These are phyloP conservation scores for Lytechinus variegatus DNA, from an alignment of 35 echinoderm and acorn worm genomes.

Conservation along the genomic window DNA sequence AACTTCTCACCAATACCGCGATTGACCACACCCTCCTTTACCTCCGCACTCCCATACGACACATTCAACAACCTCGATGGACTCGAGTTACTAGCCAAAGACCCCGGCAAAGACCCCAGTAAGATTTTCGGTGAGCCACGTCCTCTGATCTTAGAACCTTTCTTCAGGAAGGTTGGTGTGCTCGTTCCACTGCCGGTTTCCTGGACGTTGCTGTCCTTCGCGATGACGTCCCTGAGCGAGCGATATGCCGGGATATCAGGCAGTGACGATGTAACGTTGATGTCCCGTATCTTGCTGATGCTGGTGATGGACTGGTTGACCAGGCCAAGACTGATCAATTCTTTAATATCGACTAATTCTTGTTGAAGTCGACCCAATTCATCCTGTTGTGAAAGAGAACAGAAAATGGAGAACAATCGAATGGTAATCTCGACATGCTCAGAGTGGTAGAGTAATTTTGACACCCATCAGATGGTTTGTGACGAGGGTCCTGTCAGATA, in stretches of 20 bases:
- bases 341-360: slow-evolving; percentile 5
- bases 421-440: no score
- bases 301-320: neutral
- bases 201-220: neutral
- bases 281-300: neutral
- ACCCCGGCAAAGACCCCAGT: no score
- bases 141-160: neutral
- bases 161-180: slow-evolving; percentile 16
- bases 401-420: neutral
- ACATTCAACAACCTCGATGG: neutral
- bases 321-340: neutral
- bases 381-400: neutral
- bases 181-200: neutral
- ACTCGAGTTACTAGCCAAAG: neutral
- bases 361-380: neutral
- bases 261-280: neutral
- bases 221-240: neutral
- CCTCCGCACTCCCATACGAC: neutral
- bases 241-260: neutral
- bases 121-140: neutral
- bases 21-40: neutral
- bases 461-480: no score
- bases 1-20: neutral
- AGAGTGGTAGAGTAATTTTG: no score
- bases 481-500: no score